A percentile compares a stretch with the other conserved stretches of the same genome.
phyloP scores from a whole-genome alignment of 2,113 vertebrate species.

The Eurystomus gularis region DNA sequence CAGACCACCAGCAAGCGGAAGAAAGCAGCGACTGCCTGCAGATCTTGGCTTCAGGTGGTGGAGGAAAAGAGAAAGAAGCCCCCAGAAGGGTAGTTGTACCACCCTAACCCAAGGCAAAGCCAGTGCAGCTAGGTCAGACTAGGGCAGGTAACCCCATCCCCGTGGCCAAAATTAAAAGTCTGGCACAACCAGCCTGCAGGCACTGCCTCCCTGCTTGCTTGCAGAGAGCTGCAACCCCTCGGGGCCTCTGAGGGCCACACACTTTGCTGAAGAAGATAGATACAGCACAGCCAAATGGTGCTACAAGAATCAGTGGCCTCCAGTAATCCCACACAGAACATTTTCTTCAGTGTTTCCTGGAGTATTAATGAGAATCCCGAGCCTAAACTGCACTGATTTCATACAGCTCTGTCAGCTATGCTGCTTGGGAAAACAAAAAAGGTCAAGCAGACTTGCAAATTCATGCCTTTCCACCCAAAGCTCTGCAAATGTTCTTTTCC shows the following conservation, averaged over 20 bases:
- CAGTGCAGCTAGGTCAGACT: neutral
- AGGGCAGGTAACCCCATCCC: neutral
- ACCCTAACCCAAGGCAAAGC: neutral
- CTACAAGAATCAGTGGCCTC: neutral
- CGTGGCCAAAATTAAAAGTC: neutral
- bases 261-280: neutral
- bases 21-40: neutral
- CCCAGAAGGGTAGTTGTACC: neutral
- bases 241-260: neutral
- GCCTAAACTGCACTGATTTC: neutral
- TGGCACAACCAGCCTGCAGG: neutral
- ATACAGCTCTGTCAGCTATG: neutral
- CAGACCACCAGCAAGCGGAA: rapidly evolving
- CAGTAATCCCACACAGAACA: neutral
- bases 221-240: neutral
- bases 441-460: neutral
- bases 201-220: neutral
- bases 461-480: neutral
- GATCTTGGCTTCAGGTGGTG: neutral
- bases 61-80: neutral
- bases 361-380: neutral
- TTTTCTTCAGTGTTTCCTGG: neutral
- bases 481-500: neutral
- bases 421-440: neutral
- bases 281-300: neutral